Conservation (phyloP, 2,888 invertebrate species). For the Oscheius myriophilus region DNA sequence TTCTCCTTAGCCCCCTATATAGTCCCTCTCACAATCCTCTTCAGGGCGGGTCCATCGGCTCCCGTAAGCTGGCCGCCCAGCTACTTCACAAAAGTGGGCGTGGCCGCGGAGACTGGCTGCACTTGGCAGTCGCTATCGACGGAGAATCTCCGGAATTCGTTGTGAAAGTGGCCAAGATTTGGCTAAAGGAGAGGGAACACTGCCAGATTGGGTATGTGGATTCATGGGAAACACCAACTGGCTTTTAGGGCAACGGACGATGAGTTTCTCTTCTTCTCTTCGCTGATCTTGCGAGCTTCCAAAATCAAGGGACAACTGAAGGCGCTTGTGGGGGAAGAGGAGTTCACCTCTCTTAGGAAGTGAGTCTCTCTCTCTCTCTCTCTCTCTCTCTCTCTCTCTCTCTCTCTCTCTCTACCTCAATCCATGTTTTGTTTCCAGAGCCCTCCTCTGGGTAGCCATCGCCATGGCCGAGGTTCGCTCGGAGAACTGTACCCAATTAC, state of each 20-base stretch:
- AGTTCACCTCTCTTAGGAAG: conserved; percentile 12
- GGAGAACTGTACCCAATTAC: conserved; percentile 12
- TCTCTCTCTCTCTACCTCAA: neutral
- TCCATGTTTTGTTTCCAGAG: conserved; percentile 3
- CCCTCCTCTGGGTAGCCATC: conserved; percentile 3
- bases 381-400: neutral
- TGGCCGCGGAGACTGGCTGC: conserved; percentile 14
- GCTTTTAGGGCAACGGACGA: conserved; percentile 12
- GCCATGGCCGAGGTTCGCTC: conserved; percentile 13
- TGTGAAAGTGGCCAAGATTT: neutral
- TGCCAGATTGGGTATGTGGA: conserved; percentile 15
- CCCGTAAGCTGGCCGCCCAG: conserved; percentile 17
- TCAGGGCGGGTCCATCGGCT: neutral
- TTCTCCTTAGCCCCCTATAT: too few relatives aligned
- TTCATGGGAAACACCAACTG: neutral
- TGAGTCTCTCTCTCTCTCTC: conserved; percentile 2
- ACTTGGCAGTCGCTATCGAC: conserved; percentile 7
- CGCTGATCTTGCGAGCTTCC: conserved; percentile 12
- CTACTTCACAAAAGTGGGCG: conserved; percentile 1
- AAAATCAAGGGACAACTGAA: conserved; percentile 1
- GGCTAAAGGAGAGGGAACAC: conserved; percentile 4
- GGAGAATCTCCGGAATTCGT: neutral
- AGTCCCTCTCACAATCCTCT: too few relatives aligned
- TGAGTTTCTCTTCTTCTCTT: conserved; percentile 18
- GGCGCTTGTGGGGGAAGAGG: conserved; percentile 10